Percentiles rank a stretch among this genome's conserved stretches.
phyloP scores from a whole-genome alignment of 2,888 invertebrate genomes.

The Drosophila recens region DNA sequence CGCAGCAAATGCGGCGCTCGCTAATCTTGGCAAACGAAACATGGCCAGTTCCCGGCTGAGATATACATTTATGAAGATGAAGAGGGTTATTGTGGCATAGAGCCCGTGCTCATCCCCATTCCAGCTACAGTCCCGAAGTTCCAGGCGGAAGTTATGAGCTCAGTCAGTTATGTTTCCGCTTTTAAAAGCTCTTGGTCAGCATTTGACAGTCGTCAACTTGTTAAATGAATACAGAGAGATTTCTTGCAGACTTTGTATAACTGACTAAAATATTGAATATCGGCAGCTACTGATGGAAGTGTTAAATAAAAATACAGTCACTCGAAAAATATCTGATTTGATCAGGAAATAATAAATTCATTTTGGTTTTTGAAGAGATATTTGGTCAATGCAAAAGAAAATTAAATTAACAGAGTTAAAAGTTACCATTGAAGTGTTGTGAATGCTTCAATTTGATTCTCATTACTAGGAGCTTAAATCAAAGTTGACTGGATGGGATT shows the following conservation, averaged over 20 bases:
- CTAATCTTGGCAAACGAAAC: slow-evolving; percentile 61
- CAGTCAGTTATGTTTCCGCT: slow-evolving; percentile 52
- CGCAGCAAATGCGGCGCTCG: slow-evolving; percentile 44
- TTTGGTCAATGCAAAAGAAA: too few relatives aligned
- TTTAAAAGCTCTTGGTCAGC: slow-evolving; percentile 32
- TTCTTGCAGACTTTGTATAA: neutral
- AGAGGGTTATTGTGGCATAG: neutral
- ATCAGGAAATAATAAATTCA: too few relatives aligned
- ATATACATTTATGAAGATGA: slow-evolving; percentile 13
- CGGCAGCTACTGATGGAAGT: neutral
- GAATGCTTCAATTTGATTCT: slow-evolving; percentile 58
- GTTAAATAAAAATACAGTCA: neutral
- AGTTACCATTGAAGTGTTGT: slow-evolving; percentile 31
- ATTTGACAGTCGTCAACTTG: slow-evolving; percentile 27
- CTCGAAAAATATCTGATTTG: too few relatives aligned
- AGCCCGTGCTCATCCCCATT: neutral
- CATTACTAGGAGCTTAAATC: slow-evolving; percentile 24
- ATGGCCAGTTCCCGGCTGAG: slow-evolving; percentile 17
- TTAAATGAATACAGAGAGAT: slow-evolving; percentile 29
- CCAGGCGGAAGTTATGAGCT: slow-evolving; percentile 42
- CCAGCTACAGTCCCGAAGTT: neutral
- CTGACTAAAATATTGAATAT: too few relatives aligned
- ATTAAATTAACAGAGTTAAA: too few relatives aligned
- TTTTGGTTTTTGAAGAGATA: neutral
- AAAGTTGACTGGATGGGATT: slow-evolving; percentile 25